Base-by-base conservation (phyloP, 2,113 vertebrate species). In the Panthera uncia region DNA sequence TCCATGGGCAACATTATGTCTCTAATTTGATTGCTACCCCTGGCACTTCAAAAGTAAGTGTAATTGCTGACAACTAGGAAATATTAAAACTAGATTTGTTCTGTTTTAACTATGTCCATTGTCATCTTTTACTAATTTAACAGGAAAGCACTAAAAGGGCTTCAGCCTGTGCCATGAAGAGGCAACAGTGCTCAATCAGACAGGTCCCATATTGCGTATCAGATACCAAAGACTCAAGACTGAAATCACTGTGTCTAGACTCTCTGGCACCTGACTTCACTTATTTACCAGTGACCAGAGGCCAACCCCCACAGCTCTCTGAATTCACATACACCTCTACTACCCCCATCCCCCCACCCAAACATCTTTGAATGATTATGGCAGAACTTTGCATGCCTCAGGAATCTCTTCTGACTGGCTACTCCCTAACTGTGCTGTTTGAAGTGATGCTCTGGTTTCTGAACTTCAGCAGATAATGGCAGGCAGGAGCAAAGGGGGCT, bases 191-290 rank as follows among this genome's bases (percentile, higher is more conserved):
- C 98, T 99, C 99, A 99, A 99, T 99, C 99, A 99, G 99, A 99
- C 99, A 99, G 99, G 98, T 99, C 99, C 99, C 99, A 99, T 98
- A 98, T 99, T 98, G 99, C 99, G 99, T 99, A 99, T 99, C 99
- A 99, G 99, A 99, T 99, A 99, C 99, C 99, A 99, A 99, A 99
- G 99, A 99, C 99, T 98, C 99, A 98, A 98, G 99, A 99, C 99
- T 99, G 99, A 99, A 99, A 99, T 99, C 99, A 99, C 99, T 97
- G 98, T 98, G 99, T 99, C 99, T 99, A 99, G 99, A 99, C 99
- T 99, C 99, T 99, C 99, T 99, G 99, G 99, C 99, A 99, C 99
- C 99, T 99, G 99, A 99, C 99, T 99, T 99, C 99, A 99, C 99
- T 99, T 99, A 99, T 99, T 99, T 99, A 99, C 99, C 99, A 99